Percentiles rank a stretch among this genome's conserved stretches.
phyloP scores from a whole-genome alignment of 2,797 vertebrate genomes.

The Lagorchestes hirsutus region DNA sequence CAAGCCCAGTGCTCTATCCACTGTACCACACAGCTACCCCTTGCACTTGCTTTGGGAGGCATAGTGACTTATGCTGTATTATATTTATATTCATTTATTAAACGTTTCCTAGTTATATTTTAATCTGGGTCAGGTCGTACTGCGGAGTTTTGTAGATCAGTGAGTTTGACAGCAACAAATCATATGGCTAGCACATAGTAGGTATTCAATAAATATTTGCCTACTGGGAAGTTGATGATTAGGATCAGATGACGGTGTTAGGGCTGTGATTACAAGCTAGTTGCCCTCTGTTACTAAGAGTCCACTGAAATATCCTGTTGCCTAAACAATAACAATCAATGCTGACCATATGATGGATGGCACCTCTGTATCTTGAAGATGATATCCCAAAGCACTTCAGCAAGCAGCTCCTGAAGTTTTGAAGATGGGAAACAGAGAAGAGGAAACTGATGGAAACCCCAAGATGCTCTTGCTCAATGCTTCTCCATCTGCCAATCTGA shows the following conservation, averaged over 20 bases:
- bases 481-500: background rate
- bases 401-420: background rate
- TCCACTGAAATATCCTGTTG: background rate
- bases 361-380: background rate
- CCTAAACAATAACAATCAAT: background rate
- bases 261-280: background rate
- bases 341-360: background rate
- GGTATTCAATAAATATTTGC: background rate
- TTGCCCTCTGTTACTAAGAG: background rate
- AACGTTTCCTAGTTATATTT: background rate
- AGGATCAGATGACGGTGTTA: background rate
- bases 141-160: background rate
- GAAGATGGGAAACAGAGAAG: background rate
- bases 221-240: background rate
- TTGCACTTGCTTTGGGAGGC: background rate
- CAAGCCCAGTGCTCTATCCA: background rate
- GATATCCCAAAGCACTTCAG: background rate
- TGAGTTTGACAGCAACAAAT: background rate
- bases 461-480: background rate
- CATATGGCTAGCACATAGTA: background rate
- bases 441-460: background rate
- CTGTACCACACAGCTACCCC: background rate
- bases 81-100: background rate
- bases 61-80: background rate
- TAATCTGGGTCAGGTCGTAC: background rate